These are phyloP conservation scores for Dipodomys spectabilis DNA, from an alignment of 2,113 vertebrate genomes.

Conservation along the genomic window DNA sequence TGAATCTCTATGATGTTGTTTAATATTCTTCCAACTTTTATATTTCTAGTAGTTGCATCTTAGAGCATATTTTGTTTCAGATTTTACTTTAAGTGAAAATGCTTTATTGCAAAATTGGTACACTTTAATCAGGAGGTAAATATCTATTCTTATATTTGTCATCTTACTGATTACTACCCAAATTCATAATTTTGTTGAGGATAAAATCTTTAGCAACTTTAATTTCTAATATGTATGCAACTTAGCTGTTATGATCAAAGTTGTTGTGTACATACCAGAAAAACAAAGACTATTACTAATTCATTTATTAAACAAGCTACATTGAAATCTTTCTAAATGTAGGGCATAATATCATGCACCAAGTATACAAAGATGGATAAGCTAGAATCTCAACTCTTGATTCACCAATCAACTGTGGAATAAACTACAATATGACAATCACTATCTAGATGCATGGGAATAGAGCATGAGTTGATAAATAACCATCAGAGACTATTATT, in stretches of 20 bases:
- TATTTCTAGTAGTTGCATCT: neutral
- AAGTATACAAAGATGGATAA: neutral
- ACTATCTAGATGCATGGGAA: neutral
- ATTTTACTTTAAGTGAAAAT: neutral
- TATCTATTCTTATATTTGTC: neutral
- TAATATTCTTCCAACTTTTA: neutral
- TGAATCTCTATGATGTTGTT: neutral
- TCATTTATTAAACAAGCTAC: slow-evolving; percentile 15
- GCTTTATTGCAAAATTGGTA: neutral
- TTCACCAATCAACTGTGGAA: neutral
- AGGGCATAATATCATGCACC: neutral
- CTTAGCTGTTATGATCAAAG: neutral
- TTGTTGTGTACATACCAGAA: neutral
- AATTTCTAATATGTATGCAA: neutral
- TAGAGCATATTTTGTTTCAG: neutral
- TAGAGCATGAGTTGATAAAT: neutral
- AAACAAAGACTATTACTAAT: neutral
- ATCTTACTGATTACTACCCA: neutral
- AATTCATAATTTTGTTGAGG: neutral
- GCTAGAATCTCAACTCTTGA: neutral
- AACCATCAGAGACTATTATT: neutral
- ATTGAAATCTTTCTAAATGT: slow-evolving; percentile 18
- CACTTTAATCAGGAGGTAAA: neutral
- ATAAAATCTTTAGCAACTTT: neutral
- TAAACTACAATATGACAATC: neutral